Base-by-base conservation (phyloP, 2,888 invertebrate species). In the Griposia aprilina region DNA sequence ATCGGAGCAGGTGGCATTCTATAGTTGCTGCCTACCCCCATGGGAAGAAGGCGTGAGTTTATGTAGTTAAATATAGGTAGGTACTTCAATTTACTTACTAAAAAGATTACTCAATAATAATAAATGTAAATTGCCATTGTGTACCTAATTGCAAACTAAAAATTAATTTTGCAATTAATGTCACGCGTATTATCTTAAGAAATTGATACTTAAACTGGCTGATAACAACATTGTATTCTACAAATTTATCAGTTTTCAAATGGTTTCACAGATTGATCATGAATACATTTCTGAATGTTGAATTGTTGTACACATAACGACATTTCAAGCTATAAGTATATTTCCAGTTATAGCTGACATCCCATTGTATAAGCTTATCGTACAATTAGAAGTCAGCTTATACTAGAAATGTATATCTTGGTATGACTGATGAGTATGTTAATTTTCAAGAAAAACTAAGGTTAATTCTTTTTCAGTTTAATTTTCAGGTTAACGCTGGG, bases 151-250 rank as follows among this genome's bases (percentile, higher is more conserved):
- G 52, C 17, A 57, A 68, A 74, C 55, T 70, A 52, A 63, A 82
- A 78, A 69, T 60, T 60, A 30, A 68, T 72, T 76, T 79, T n/a
- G 55, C 62, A 72, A 70, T 69, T 45, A 73, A 79, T 82, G 59
- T 74, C 67, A 78, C 36, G 60, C 55, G 17, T 60, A 63, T 84
- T 76, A 86, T 85, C 78, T 57, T 59, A 55, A 76, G 76, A 79
- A 79, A 78, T 78, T 62, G 66, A 87, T 81, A 85, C 83, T 83
- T 69, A 69, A 70, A 77, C n/a, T 59, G 62, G 0, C 59, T 79
- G 84, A 87, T 86, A 84, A 80, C 75, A 57, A 76, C 66, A 63
- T 57, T 73, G 66, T 80, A 55, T 65, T 30, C 59, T 50, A 13
- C 57, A 50, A 6, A 2, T 68, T 68, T 81, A 86, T 80, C 78